Conservation (phyloP, 2,888 invertebrate genomes). For the Coecobrya sp. region DNA sequence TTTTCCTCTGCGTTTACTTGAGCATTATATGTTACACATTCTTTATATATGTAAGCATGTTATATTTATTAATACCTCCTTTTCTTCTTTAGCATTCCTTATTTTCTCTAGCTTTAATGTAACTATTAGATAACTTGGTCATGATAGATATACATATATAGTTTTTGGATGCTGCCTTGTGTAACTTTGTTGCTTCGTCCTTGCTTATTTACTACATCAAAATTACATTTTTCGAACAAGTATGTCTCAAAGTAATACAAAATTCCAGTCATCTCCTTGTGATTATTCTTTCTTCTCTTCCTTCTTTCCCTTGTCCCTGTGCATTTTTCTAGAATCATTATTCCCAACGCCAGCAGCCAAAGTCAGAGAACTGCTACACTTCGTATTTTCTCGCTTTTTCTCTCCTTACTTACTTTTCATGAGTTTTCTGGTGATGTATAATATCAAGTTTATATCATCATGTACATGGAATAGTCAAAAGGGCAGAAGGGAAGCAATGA, state of each 20-base stretch:
- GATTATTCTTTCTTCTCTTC: constrained; percentile 54
- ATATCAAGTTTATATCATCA: not conserved
- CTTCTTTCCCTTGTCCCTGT: constrained; percentile 1
- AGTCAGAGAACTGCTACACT: constrained; percentile 1
- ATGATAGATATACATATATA: constrained; percentile 1
- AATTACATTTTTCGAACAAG: constrained; percentile 60
- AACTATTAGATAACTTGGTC: constrained; percentile 54
- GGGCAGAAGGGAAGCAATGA: constrained; percentile 24
- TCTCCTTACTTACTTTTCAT: not conserved
- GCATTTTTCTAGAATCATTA: not conserved
- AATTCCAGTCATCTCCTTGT: constrained; percentile 66
- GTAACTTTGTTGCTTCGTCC: constrained; percentile 32
- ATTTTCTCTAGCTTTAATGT: not conserved
- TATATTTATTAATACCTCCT: not conserved
- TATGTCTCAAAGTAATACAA: constrained; percentile 48
- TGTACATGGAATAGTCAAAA: not conserved
- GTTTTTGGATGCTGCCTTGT: not conserved
- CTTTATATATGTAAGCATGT: not conserved
- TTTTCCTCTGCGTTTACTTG: not conserved
- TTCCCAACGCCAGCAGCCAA: not conserved
- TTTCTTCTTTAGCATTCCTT: constrained; percentile 13
- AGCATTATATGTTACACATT: not conserved
- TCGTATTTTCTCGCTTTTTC: not conserved
- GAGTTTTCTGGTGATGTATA: not conserved
- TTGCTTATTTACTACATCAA: constrained; percentile 66